Evolutionary conservation across 2,888 invertebrate genomes (phyloP).

Genomic region (Drosophila fulvimacula): DNA sequence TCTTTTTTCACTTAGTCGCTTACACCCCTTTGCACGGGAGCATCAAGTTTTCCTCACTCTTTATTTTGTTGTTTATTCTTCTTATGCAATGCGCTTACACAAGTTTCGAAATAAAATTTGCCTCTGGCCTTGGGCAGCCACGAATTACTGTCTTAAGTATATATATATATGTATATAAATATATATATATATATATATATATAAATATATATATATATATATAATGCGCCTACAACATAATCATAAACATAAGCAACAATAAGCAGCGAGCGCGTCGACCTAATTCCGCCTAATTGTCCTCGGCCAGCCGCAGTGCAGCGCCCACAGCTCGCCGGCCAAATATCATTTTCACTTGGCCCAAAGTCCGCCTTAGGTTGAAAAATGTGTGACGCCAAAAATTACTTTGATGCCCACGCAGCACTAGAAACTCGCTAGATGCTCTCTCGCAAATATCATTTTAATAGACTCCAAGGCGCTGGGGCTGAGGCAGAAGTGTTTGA

Average conservation of each 20-base stretch:
- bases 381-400: conserved; percentile 42
- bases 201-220: conserved; percentile 6
- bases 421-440: background rate
- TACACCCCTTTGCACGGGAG: background rate
- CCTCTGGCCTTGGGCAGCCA: conserved; percentile 26
- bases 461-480: conserved; percentile 35
- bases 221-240: conserved; percentile 65
- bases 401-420: conserved; percentile 22
- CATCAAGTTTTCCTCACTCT: background rate
- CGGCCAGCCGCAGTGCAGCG: too few species aligned
- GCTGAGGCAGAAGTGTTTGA: conserved; percentile 53
- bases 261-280: conserved; percentile 34
- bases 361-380: conserved; percentile 21
- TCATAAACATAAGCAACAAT: conserved; percentile 63
- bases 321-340: conserved; percentile 11
- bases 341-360: conserved; percentile 32
- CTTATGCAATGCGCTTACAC: conserved; percentile 29
- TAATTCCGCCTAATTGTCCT: conserved; percentile 82
- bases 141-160: conserved; percentile 13
- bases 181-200: conserved; percentile 2
- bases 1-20: background rate
- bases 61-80: conserved; percentile 18
- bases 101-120: conserved; percentile 59
- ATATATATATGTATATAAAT: background rate
- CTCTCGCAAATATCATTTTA: conserved; percentile 64